Evolutionary conservation across 2,113 vertebrate genomes (phyloP).

Genomic region (Aldabrachelys gigantea): DNA sequence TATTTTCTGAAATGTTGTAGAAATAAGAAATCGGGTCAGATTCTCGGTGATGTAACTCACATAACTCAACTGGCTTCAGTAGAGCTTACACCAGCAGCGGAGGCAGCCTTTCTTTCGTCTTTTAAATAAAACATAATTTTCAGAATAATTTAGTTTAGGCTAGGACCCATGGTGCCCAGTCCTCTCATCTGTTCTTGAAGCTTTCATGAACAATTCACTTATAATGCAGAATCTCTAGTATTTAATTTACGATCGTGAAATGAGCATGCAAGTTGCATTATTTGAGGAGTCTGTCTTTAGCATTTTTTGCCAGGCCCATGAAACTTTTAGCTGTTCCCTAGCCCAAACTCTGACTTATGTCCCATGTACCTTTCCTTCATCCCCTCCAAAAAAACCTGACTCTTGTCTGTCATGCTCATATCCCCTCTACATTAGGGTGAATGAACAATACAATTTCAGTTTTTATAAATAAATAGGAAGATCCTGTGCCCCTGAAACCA

Average conservation of each 20-base stretch:
- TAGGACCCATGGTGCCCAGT: neutral
- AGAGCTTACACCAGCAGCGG: neutral
- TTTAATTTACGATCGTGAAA: neutral
- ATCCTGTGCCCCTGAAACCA: neutral
- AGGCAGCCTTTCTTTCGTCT: neutral
- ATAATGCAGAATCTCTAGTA: neutral
- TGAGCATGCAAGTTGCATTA: neutral
- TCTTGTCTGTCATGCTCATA: neutral
- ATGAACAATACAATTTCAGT: neutral
- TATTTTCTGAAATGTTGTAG: neutral
- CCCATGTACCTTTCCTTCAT: neutral
- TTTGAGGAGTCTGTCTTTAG: neutral
- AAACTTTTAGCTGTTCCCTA: neutral
- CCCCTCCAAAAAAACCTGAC: neutral
- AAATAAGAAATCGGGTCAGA: neutral
- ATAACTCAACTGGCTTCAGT: neutral
- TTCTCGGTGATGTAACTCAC: neutral
- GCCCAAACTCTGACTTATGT: neutral
- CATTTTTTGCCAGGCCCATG: neutral
- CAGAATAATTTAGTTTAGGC: neutral
- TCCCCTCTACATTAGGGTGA: neutral
- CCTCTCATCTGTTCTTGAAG: accelerated
- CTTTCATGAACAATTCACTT: neutral
- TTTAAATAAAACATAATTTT: neutral
- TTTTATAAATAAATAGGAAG: neutral